phyloP scores from a whole-genome alignment of 2,888 invertebrate genomes.

The Tupiocoris notatus region DNA sequence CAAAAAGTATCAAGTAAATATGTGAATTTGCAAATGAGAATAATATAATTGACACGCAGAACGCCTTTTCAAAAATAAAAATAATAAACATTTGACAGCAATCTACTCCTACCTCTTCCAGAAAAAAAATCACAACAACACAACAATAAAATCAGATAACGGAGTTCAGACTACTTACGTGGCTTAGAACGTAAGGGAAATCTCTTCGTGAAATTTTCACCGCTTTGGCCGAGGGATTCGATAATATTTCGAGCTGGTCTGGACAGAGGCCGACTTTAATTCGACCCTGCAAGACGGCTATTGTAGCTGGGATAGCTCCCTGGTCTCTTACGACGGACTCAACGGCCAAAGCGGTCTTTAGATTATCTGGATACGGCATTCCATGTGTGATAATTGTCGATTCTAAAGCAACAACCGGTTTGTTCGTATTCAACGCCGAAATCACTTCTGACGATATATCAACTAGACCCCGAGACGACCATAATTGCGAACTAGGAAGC shows the following conservation, averaged over 20 bases:
- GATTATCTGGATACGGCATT: conserved; percentile 91
- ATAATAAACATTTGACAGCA: no score
- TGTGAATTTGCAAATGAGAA: no score
- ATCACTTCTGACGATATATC: conserved; percentile 59
- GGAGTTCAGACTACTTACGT: conserved; percentile 52
- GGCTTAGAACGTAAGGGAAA: conserved; percentile 72
- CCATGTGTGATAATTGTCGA: conserved; percentile 98
- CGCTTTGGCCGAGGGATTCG: conserved; percentile 56
- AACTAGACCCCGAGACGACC: conserved; percentile 44
- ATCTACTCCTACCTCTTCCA: no score
- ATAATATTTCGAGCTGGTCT: conserved; percentile 66
- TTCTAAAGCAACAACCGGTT: conserved; percentile 90
- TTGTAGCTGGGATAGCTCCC: conserved; percentile 88
- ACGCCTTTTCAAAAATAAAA: no score
- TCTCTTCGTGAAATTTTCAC: conserved; percentile 88
- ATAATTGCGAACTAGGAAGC: no score
- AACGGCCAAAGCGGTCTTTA: conserved; percentile 78
- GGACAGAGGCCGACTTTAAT: conserved; percentile 74
- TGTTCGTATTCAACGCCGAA: conserved; percentile 61
- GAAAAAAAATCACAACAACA: no score
- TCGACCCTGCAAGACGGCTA: conserved; percentile 81
- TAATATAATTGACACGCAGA: no score
- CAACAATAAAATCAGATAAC: conserved; percentile 10
- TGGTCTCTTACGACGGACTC: conserved; percentile 73
- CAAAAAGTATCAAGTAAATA: no score